Conservation (phyloP, 2,797 vertebrate species). For the Hypotaenidia philippensis region DNA sequence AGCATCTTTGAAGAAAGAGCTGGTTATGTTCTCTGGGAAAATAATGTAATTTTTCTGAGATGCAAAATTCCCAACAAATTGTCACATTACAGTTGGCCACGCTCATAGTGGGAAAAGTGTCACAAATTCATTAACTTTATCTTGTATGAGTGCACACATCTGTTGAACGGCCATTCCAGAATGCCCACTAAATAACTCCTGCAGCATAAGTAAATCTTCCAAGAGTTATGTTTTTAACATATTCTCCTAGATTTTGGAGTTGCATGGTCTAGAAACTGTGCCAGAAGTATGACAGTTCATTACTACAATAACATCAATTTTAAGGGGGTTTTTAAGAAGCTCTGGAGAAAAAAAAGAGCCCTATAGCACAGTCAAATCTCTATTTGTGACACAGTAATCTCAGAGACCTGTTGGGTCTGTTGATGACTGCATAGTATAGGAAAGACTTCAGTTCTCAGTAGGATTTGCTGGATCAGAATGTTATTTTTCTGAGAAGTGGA, state of each 20-base stretch:
- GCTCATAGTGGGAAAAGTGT: neutral
- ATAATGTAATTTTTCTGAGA: neutral
- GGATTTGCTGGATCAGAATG: neutral
- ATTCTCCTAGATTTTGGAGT: neutral
- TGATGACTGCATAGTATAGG: neutral
- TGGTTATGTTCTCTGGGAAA: fast-evolving
- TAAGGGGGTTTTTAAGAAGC: neutral
- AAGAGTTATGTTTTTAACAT: neutral
- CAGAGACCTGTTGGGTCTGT: neutral
- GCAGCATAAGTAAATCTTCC: neutral
- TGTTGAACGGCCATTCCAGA: neutral
- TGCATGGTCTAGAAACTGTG: neutral
- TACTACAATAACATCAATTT: neutral
- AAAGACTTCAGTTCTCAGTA: neutral
- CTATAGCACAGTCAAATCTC: neutral
- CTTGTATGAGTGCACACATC: neutral
- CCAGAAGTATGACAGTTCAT: neutral
- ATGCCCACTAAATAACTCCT: neutral
- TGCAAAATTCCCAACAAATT: neutral
- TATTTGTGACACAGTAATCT: neutral
- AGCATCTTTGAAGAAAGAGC: neutral
- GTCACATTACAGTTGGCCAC: neutral
- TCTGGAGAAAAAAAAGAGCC: neutral
- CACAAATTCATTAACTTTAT: neutral
- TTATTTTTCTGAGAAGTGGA: neutral